These are phyloP conservation scores for Odocoileus hemionus DNA, from an alignment of 2,113 vertebrate species.

Conservation along the genomic window DNA sequence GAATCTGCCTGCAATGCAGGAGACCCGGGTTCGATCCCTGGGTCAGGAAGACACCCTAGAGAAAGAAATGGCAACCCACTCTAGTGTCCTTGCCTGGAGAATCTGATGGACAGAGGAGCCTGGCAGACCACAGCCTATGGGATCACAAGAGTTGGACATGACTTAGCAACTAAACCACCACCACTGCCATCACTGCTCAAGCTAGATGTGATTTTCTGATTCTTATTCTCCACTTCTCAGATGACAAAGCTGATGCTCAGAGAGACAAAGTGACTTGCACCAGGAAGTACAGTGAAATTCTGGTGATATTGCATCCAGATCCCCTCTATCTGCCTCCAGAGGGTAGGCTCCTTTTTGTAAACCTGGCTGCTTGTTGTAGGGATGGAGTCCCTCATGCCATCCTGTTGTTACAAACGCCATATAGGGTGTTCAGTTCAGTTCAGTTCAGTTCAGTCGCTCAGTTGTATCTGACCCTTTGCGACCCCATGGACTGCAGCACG, in stretches of 20 bases:
- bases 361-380: neutral
- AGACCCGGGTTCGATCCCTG: neutral
- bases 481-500: neutral
- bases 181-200: neutral
- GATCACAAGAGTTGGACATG: neutral
- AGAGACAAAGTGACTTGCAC: neutral
- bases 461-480: neutral
- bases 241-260: neutral
- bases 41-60: neutral
- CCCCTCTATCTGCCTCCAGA: neutral
- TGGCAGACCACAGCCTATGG: neutral
- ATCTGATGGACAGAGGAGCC: neutral
- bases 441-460: neutral
- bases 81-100: neutral
- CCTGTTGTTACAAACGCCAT: neutral
- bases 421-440: neutral
- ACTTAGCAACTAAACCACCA: neutral
- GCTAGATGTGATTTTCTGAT: neutral
- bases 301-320: neutral
- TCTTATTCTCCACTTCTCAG: neutral
- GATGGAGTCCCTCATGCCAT: neutral
- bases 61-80: neutral
- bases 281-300: neutral
- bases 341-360: neutral
- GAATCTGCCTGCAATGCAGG: neutral